Evolutionary conservation across 2,113 vertebrate genomes (phyloP).

Genomic region (Halcyon malimbica): DNA sequence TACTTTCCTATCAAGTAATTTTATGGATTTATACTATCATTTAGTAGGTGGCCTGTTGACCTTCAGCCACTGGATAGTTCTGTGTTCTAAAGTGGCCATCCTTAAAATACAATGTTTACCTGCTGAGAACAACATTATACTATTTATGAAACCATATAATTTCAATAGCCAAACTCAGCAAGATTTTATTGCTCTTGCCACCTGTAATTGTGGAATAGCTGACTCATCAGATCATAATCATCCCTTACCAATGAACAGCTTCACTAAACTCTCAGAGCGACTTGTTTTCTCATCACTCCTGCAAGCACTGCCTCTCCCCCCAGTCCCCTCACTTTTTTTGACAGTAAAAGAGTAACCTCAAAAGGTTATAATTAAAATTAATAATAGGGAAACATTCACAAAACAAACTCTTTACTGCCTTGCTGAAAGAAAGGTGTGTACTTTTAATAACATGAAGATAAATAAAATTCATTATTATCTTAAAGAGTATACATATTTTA

Average conservation of each 20-base stretch:
- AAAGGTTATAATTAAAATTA: slow-evolving; percentile 68
- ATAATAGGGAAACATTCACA: slow-evolving; percentile 45
- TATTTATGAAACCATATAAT: slow-evolving; percentile 78
- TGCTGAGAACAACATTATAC: slow-evolving; percentile 72
- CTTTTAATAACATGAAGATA: slow-evolving; percentile 52
- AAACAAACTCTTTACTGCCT: slow-evolving; percentile 37
- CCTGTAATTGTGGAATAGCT: slow-evolving; percentile 73
- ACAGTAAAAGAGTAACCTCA: neutral
- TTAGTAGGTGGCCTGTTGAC: slow-evolving; percentile 36
- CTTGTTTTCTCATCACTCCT: slow-evolving; percentile 55
- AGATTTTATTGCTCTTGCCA: slow-evolving; percentile 77
- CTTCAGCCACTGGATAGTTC: slow-evolving; percentile 29
- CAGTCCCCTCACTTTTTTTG: neutral
- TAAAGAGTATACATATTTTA: slow-evolving; percentile 31
- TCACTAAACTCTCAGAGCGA: slow-evolving; percentile 21
- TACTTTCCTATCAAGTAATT: slow-evolving; percentile 32
- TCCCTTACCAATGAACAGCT: neutral
- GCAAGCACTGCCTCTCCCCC: neutral
- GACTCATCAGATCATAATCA: slow-evolving; percentile 64
- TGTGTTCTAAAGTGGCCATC: slow-evolving; percentile 5
- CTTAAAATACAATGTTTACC: slow-evolving; percentile 74
- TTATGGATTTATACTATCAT: slow-evolving; percentile 10
- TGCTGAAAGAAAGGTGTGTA: slow-evolving; percentile 6
- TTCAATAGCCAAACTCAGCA: slow-evolving; percentile 79
- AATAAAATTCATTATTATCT: slow-evolving; percentile 57